Evolutionary conservation across 2,797 vertebrate genomes (phyloP).

Genomic region (Clamator glandarius): DNA sequence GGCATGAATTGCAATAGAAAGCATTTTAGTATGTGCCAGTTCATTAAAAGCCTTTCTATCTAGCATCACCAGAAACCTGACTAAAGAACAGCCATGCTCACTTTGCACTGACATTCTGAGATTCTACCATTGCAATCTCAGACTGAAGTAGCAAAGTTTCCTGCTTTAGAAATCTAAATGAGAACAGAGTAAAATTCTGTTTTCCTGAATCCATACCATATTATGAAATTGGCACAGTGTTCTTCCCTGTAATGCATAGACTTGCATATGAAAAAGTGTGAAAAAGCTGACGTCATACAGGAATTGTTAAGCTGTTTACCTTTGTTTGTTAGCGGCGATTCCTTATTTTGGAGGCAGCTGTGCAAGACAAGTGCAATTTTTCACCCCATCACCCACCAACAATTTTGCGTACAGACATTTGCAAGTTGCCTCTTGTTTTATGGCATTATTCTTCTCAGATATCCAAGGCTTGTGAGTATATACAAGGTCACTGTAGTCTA

Average conservation of each 20-base stretch:
- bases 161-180: not conserved
- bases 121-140: not conserved
- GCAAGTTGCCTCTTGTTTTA: not conserved
- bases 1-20: not conserved
- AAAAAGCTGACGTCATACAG: not conserved
- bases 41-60: not conserved
- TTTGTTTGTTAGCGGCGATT: not conserved
- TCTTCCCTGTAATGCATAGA: not conserved
- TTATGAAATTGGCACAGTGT: not conserved
- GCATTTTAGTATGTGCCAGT: not conserved
- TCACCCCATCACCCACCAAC: not conserved
- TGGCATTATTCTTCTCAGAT: not conserved
- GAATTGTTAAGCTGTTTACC: not conserved
- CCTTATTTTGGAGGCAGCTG: not conserved
- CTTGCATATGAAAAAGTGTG: not conserved
- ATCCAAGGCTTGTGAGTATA: not conserved
- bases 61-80: not conserved
- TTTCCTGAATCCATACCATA: not conserved
- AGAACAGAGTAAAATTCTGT: not conserved
- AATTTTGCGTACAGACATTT: not conserved
- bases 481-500: conserved; percentile 1
- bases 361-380: not conserved
- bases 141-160: not conserved
- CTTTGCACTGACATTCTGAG: not conserved
- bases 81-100: not conserved